phyloP scores from a whole-genome alignment of 2,888 invertebrate species.

The Calameuta filiformis region DNA sequence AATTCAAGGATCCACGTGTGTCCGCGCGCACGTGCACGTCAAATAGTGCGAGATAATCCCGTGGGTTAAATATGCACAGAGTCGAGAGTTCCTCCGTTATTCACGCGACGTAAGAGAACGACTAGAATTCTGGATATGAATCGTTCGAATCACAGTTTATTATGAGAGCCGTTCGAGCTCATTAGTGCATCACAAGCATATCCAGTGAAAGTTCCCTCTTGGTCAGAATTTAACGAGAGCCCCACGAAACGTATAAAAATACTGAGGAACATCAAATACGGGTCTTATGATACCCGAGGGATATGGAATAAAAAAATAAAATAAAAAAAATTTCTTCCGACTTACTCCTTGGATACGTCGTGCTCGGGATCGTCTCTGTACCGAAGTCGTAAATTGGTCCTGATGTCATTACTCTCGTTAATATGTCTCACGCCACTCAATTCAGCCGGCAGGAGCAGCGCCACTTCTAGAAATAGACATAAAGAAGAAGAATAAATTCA shows the following conservation, averaged over 20 bases:
- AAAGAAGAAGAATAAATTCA: constrained; percentile 9
- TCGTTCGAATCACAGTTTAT: neutral
- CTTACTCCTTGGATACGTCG: constrained; percentile 79
- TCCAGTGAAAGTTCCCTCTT: neutral
- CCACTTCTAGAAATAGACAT: constrained; percentile 76
- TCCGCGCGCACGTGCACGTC: neutral
- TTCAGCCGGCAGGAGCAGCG: constrained; percentile 83
- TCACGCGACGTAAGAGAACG: neutral
- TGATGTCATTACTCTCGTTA: constrained; percentile 84
- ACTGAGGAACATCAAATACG: neutral
- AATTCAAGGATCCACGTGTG: neutral
- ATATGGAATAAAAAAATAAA: neutral
- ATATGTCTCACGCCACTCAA: constrained; percentile 80
- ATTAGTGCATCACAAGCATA: neutral
- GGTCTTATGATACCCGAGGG: neutral
- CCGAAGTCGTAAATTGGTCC: constrained; percentile 80
- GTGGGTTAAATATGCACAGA: neutral
- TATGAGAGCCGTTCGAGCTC: neutral
- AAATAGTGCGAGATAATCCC: neutral
- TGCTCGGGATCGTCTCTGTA: constrained; percentile 81
- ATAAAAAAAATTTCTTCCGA: constrained; percentile 34
- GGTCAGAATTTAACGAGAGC: neutral
- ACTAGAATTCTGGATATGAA: neutral
- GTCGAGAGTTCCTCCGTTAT: neutral
- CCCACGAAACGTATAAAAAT: neutral